Conservation (phyloP, 2,888 invertebrate genomes). For the Polyommatus iphigenia region DNA sequence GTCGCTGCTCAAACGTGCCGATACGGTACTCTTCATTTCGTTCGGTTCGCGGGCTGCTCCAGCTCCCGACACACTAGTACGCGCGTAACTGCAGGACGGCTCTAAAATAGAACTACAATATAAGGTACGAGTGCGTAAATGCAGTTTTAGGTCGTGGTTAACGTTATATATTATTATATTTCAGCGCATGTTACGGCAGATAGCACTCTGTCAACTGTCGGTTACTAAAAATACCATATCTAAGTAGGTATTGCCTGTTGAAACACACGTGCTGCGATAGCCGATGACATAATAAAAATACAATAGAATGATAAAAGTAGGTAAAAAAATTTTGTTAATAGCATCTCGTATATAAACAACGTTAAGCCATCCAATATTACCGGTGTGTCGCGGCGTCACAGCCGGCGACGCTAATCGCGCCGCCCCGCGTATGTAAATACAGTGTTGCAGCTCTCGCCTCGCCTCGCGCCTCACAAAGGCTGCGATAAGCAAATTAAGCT, state of each 20-base stretch:
- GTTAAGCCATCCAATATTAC: background rate
- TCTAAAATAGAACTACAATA: too few relatives aligned
- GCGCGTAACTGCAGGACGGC: background rate
- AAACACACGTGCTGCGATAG: background rate
- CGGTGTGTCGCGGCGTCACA: background rate
- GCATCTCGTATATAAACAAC: background rate
- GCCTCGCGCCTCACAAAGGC: background rate
- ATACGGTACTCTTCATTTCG: too few relatives aligned
- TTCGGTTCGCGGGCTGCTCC: too few relatives aligned
- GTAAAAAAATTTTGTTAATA: background rate
- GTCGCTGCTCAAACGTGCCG: background rate
- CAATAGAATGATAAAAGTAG: background rate
- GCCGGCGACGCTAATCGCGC: background rate
- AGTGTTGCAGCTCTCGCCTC: background rate
- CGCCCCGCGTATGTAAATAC: background rate
- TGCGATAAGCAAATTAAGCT: background rate
- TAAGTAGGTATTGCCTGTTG: background rate
- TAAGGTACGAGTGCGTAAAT: too few relatives aligned
- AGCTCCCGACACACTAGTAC: background rate
- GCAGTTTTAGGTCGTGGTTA: too few relatives aligned
- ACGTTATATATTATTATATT: too few relatives aligned
- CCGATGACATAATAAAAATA: background rate
- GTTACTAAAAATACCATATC: too few relatives aligned
- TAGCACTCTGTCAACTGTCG: too few relatives aligned
- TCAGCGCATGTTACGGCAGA: too few relatives aligned